These are phyloP conservation scores for Sepiola atlantica DNA, from an alignment of 2,888 invertebrate genomes.

Conservation along the genomic window DNA sequence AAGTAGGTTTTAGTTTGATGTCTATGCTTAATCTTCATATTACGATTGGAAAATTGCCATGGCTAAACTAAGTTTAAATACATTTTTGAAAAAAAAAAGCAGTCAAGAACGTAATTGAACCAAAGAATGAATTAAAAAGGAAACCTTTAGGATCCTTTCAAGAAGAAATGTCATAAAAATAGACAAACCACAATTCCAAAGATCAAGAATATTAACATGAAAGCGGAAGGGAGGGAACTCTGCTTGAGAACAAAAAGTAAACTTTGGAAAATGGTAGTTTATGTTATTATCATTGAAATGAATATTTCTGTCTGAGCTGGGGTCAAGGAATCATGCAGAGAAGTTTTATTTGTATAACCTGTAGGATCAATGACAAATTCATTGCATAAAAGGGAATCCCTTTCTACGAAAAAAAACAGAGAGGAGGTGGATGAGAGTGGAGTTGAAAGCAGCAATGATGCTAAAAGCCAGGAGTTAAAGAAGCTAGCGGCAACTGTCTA, in stretches of 20 bases:
- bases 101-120: neutral
- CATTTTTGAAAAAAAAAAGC: too few relatives aligned
- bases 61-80: too few relatives aligned
- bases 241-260: neutral
- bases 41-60: too few relatives aligned
- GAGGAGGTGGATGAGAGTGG: too few relatives aligned
- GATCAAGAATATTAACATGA: neutral
- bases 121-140: neutral
- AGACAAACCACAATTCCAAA: neutral
- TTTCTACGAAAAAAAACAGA: neutral
- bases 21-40: too few relatives aligned
- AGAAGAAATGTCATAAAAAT: neutral
- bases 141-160: neutral
- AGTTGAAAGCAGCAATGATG: conserved; percentile 24
- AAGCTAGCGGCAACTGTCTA: conserved; percentile 32
- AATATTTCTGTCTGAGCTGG: neutral
- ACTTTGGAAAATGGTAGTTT: neutral
- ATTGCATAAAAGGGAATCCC: neutral
- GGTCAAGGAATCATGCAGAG: neutral
- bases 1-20: too few relatives aligned
- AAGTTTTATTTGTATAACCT: neutral
- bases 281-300: neutral
- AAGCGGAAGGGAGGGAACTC: neutral
- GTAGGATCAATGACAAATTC: neutral
- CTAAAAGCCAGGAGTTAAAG: conserved; percentile 10